A percentile compares a stretch with the other conserved stretches of the same genome.
Conservation (phyloP, 64 coral and sea anemone species). For the Stylophora pistillata region DNA sequence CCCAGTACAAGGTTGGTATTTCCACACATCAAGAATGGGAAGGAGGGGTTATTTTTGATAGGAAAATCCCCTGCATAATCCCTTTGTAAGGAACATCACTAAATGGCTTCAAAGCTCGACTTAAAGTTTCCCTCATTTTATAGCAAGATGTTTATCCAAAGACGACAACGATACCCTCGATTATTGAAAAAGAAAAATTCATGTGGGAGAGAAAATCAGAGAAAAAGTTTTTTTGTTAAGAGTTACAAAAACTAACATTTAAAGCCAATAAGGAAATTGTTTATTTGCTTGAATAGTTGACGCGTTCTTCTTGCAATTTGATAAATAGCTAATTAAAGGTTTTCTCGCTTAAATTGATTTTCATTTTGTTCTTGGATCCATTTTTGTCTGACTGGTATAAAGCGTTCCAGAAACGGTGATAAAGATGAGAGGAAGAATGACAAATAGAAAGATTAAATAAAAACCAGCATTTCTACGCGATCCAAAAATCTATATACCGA, state of each 20-base stretch:
- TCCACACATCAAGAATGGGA: too few relatives aligned
- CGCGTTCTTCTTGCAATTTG: background rate
- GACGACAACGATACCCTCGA: background rate
- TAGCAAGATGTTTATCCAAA: too few relatives aligned
- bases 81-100: too few relatives aligned
- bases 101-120: too few relatives aligned
- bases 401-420: background rate
- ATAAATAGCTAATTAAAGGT: background rate
- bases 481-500: background rate
- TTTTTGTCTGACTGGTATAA: background rate
- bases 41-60: too few relatives aligned
- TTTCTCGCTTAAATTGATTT: background rate
- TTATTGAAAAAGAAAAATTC: background rate
- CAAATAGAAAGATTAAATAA: background rate
- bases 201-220: background rate
- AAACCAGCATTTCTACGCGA: background rate
- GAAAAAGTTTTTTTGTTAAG: background rate
- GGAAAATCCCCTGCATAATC: too few relatives aligned
- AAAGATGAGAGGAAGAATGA: background rate
- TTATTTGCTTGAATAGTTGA: slow-evolving; percentile 12
- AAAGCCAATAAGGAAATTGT: slow-evolving; percentile 9
- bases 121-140: too few relatives aligned
- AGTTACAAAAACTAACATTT: background rate
- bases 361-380: background rate
- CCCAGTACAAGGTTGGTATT: too few relatives aligned